Conservation (phyloP, 1,140 invertebrate species). For the Heliconius melpomene region DNA sequence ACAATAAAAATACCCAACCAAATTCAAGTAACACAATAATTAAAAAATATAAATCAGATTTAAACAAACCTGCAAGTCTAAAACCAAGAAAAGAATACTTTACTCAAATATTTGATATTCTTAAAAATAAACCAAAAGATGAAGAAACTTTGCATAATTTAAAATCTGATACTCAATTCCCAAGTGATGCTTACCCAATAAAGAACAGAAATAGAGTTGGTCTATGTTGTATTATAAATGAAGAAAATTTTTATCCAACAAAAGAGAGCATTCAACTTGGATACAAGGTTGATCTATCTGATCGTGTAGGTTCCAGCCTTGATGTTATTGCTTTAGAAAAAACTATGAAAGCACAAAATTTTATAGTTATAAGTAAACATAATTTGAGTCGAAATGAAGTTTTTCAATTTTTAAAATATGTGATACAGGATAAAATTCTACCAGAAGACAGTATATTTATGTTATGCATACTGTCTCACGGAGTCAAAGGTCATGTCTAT, state of each 20-base stretch:
- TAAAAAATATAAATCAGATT: conserved; percentile 36
- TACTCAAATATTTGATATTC: conserved; percentile 49
- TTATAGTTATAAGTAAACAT: conserved; percentile 54
- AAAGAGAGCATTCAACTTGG: conserved; percentile 57
- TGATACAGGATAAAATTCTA: conserved; percentile 51
- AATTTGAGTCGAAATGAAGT: conserved; percentile 62
- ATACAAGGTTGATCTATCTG: conserved; percentile 38
- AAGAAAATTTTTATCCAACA: conserved; percentile 70
- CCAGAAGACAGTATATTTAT: conserved; percentile 69
- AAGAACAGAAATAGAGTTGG: conserved; percentile 62
- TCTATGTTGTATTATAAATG: conserved; percentile 72
- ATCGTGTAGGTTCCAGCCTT: conserved; percentile 58
- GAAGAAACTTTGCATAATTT: conserved; percentile 48
- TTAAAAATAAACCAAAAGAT: conserved; percentile 48
- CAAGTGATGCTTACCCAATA: conserved; percentile 58
- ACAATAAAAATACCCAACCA: conserved; percentile 14
- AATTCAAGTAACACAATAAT: neutral
- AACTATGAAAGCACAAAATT: conserved; percentile 63
- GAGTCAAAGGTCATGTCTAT: conserved; percentile 67
- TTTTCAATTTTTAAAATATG: conserved; percentile 57
- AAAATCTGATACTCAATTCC: conserved; percentile 59
- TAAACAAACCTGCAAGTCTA: conserved; percentile 28
- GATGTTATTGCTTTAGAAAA: conserved; percentile 58
- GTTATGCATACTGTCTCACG: conserved; percentile 73
- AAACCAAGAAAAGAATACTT: conserved; percentile 45